Percentiles rank a stretch among this genome's conserved stretches.
Conservation (phyloP, 2,113 vertebrate genomes). For the Ailurus styani region DNA sequence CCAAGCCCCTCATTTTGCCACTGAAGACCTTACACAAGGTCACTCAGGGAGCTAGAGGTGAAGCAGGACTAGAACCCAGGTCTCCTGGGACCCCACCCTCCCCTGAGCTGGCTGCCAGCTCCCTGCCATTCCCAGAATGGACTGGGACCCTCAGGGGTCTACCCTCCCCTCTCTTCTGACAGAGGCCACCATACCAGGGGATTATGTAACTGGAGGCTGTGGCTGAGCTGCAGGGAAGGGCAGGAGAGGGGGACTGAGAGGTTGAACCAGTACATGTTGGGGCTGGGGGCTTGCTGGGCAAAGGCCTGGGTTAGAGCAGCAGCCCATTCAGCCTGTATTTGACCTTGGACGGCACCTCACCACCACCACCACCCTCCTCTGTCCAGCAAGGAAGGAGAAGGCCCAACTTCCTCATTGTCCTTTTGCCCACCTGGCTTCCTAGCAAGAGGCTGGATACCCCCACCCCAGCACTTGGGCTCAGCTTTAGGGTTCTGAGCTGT, state of each 20-base stretch:
- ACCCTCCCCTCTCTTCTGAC: neutral
- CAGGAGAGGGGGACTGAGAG: neutral
- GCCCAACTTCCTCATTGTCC: neutral
- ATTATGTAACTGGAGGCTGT: constrained; percentile 65
- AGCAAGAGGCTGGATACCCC: neutral
- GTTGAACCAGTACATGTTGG: neutral
- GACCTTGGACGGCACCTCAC: constrained; percentile 44
- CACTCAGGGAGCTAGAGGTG: constrained; percentile 1
- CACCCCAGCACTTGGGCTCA: neutral
- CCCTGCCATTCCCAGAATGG: neutral
- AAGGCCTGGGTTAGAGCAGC: neutral
- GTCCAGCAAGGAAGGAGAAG: neutral
- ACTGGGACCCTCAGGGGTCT: neutral
- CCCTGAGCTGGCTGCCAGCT: neutral
- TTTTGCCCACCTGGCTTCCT: neutral
- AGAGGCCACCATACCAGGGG: constrained; percentile 11
- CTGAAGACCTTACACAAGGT: constrained; percentile 54
- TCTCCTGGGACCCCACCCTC: neutral
- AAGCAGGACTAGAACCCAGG: neutral
- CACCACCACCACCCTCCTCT: neutral
- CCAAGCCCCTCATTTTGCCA: neutral
- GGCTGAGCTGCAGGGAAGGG: constrained; percentile 44
- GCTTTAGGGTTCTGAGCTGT: neutral
- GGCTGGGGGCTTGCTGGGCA: neutral
- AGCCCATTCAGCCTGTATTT: neutral